These are phyloP conservation scores for Zaprionus tsacasi DNA, from an alignment of 1,140 invertebrate species.

Conservation along the genomic window DNA sequence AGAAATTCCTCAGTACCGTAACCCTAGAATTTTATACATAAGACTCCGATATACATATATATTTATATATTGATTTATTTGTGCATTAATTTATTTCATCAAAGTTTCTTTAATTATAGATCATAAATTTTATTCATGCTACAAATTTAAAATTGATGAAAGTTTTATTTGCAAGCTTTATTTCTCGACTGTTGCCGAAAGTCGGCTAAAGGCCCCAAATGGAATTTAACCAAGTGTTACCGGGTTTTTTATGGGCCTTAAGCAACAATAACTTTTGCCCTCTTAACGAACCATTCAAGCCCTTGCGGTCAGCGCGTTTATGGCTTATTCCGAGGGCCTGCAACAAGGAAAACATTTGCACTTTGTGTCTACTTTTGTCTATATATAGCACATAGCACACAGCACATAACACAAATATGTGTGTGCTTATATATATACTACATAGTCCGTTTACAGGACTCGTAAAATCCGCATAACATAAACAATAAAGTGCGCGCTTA, in stretches of 20 bases:
- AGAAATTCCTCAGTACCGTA: no score
- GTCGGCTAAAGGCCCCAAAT: neutral
- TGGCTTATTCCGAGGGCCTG: neutral
- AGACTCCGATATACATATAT: no score
- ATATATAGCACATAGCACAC: slow-evolving; percentile 7
- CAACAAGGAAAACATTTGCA: slow-evolving; percentile 43
- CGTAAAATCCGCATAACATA: slow-evolving; percentile 34
- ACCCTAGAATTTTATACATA: no score
- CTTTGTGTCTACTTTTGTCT: slow-evolving; percentile 34
- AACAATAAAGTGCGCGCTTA: slow-evolving; percentile 40
- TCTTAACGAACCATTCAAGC: slow-evolving; percentile 25
- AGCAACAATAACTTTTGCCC: slow-evolving; percentile 33
- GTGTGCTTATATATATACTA: neutral
- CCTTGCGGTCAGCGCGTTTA: slow-evolving; percentile 33
- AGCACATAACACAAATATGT: neutral
- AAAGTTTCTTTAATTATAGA: neutral
- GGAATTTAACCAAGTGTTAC: slow-evolving; percentile 8
- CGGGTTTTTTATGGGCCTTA: slow-evolving; percentile 20
- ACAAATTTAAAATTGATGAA: neutral
- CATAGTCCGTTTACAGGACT: neutral
- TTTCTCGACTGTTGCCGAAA: neutral
- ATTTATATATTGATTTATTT: neutral
- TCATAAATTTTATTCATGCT: neutral
- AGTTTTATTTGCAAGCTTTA: neutral
- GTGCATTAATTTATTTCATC: neutral